phyloP scores from a whole-genome alignment of 2,113 vertebrate species.

The Percina caprodes region DNA sequence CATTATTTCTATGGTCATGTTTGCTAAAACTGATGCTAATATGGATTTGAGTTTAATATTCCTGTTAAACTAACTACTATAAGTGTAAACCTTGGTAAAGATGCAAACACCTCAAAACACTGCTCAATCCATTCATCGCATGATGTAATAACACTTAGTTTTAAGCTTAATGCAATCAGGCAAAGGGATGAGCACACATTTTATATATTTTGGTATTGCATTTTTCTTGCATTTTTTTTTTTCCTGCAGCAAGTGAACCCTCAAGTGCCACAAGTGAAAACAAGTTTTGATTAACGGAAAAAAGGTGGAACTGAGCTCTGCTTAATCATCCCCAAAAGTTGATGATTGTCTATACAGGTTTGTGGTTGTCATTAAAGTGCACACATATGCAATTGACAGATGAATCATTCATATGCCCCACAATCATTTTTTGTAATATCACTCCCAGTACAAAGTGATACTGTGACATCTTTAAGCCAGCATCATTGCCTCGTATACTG shows the following conservation, averaged over 20 bases:
- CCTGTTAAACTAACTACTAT: not conserved
- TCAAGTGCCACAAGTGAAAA: not conserved
- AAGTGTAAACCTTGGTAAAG: not conserved
- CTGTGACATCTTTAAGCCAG: slow-evolving; percentile 2
- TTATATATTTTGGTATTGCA: not conserved
- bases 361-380: not conserved
- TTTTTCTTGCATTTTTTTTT: not conserved
- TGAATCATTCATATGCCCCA: not conserved
- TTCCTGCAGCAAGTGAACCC: not conserved
- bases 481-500: not conserved
- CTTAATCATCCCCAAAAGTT: slow-evolving; percentile 18
- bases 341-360: not conserved
- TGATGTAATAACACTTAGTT: slow-evolving; percentile 3
- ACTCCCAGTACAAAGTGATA: not conserved
- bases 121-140: not conserved
- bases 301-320: slow-evolving; percentile 4
- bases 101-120: not conserved
- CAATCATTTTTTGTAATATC: not conserved
- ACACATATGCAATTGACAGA: not conserved
- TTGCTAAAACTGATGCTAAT: slow-evolving; percentile 1
- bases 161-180: not conserved
- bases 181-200: not conserved
- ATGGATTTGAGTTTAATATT: not conserved
- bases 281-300: not conserved
- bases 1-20: not conserved